Percentiles rank a stretch among this genome's conserved stretches.
Conservation (phyloP, 1,140 invertebrate genomes). For the Pogonomyrmex barbatus region DNA sequence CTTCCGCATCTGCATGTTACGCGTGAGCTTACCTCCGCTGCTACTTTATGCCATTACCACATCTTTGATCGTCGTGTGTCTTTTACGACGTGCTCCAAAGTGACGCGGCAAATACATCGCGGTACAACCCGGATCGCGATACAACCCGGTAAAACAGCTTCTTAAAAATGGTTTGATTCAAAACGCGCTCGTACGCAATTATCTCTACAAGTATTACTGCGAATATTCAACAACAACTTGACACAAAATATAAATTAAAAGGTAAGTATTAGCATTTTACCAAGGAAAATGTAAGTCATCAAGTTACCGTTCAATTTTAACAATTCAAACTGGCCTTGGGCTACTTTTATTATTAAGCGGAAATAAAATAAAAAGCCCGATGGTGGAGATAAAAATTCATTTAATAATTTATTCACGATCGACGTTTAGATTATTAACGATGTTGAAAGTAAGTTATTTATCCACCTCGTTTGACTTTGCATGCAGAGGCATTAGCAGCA, state of each 20-base stretch:
- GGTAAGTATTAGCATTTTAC: not conserved
- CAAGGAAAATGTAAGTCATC: not conserved
- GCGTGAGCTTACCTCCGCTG: conserved; percentile 7
- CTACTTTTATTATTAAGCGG: not conserved
- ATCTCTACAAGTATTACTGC: no score
- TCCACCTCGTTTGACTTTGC: conserved; percentile 9
- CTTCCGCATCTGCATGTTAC: conserved; percentile 30
- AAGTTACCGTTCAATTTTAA: not conserved
- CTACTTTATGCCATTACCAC: conserved; percentile 34
- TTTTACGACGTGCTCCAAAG: conserved; percentile 38
- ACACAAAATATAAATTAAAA: not conserved
- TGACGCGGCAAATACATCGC: not conserved
- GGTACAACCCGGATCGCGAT: conserved; percentile 8
- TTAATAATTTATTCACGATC: not conserved
- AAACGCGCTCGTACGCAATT: no score
- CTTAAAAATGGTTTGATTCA: no score
- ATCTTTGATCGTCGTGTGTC: conserved; percentile 41
- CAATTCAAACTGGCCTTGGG: not conserved
- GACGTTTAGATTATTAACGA: not conserved
- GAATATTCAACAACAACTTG: not conserved
- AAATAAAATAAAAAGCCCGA: not conserved
- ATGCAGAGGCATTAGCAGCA: conserved; percentile 17
- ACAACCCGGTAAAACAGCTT: not conserved
- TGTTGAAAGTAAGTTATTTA: conserved; percentile 16
- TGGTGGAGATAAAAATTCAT: not conserved